Conservation (phyloP, 2,113 vertebrate genomes). For the Orcinus orca region DNA sequence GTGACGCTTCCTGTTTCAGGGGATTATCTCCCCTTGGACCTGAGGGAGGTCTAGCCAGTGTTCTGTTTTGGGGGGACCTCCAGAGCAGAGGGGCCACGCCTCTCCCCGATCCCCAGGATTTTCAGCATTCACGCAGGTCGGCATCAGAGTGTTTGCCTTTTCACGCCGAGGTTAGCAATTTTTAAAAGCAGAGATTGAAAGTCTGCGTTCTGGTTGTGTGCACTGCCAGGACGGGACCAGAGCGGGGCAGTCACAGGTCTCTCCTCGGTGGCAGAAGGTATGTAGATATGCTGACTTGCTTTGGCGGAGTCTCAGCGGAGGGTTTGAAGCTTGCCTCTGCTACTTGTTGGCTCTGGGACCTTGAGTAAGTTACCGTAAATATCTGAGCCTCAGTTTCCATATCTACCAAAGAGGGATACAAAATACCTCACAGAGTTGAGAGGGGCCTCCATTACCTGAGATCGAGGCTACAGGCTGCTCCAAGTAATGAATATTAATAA, state of each 20-base stretch:
- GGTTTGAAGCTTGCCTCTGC: neutral
- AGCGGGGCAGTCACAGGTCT: neutral
- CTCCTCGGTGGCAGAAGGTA: no score
- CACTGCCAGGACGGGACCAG: neutral
- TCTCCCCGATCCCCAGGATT: fast-evolving
- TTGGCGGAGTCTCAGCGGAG: fast-evolving
- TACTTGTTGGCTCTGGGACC: neutral
- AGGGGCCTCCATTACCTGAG: neutral
- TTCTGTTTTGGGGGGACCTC: no score
- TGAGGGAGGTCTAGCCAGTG: neutral
- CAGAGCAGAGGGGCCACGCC: no score
- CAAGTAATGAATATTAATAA: no score
- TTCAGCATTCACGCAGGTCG: neutral
- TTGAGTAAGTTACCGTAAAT: neutral
- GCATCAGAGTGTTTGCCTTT: neutral
- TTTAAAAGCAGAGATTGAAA: neutral
- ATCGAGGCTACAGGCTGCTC: fast-evolving
- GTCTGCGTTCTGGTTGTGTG: fast-evolving
- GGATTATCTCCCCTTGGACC: neutral
- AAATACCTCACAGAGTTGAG: neutral
- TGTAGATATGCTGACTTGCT: neutral
- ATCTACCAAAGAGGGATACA: neutral
- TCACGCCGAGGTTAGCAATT: neutral
- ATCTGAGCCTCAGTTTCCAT: neutral
- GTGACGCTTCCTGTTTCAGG: neutral